Conservation (phyloP, 2,888 invertebrate genomes). For the Cataglyphis albicans region DNA sequence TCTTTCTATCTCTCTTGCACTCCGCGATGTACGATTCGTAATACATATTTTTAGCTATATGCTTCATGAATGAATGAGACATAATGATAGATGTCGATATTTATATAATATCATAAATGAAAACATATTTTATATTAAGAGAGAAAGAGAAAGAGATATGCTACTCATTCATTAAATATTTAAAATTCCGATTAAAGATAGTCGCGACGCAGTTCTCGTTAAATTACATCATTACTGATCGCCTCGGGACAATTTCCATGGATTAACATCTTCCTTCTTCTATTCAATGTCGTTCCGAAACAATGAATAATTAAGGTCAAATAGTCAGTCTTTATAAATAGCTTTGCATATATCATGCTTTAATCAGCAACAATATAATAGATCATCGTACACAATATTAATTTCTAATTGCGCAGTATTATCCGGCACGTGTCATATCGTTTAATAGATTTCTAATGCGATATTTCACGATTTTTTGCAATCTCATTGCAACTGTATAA, state of each 20-base stretch:
- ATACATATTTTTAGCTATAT: background rate
- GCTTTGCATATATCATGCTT: background rate
- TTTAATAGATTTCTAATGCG: background rate
- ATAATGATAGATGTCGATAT: background rate
- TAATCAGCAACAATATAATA: slow-evolving; percentile 12
- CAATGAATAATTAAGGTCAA: slow-evolving; percentile 42
- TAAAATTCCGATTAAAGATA: background rate
- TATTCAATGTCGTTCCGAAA: slow-evolving; percentile 46
- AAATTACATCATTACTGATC: slow-evolving; percentile 47
- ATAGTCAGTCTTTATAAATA: slow-evolving; percentile 44
- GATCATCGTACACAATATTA: slow-evolving; percentile 7
- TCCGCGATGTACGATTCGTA: background rate
- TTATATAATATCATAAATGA: background rate
- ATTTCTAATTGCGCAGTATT: background rate
- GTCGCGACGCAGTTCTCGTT: slow-evolving; percentile 23
- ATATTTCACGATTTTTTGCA: background rate
- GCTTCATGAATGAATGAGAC: background rate
- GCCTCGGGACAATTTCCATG: slow-evolving; percentile 46
- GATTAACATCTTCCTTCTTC: slow-evolving; percentile 48
- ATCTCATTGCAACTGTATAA: background rate
- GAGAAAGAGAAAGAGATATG: background rate
- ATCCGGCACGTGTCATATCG: background rate
- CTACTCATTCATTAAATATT: background rate
- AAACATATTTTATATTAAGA: background rate
- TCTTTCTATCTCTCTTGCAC: background rate